A percentile compares a stretch with the other conserved stretches of the same genome.
phyloP scores from a whole-genome alignment of 1,140 invertebrate species.

The Drosophila azteca region DNA sequence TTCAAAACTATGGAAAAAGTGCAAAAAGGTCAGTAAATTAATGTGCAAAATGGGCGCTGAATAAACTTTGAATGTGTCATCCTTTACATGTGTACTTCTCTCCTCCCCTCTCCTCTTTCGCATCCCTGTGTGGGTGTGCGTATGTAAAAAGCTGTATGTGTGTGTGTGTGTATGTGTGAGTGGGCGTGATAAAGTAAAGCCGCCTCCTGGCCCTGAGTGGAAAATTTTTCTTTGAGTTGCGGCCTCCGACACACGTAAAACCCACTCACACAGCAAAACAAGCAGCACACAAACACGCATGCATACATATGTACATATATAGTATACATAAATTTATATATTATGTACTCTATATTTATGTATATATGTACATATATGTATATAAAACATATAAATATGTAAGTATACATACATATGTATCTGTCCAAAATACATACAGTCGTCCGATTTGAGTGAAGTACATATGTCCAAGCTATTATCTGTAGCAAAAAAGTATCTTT shows the following conservation, averaged over 20 bases:
- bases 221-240: constrained; percentile 51
- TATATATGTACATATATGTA: neutral
- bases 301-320: constrained; percentile 11
- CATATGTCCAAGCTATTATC: too few species aligned
- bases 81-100: neutral
- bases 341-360: too few species aligned
- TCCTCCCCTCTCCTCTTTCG: too few species aligned
- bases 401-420: too few species aligned
- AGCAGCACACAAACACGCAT: constrained; percentile 6
- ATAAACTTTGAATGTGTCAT: constrained; percentile 69
- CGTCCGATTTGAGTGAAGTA: too few species aligned
- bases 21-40: constrained; percentile 80
- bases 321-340: constrained; percentile 9
- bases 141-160: constrained; percentile 5
- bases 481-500: too few species aligned
- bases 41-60: constrained; percentile 69
- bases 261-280: constrained; percentile 41
- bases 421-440: neutral
- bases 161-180: constrained; percentile 10
- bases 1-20: constrained; percentile 68
- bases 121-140: constrained; percentile 7
- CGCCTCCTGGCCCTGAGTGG: constrained; percentile 4
- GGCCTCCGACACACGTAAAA: constrained; percentile 20
- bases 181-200: neutral
- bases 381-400: constrained; percentile 7